A percentile compares a stretch with the other conserved stretches of the same genome.
Conservation (phyloP, 2,888 invertebrate species). For the Rhamphomyia laevipes region DNA sequence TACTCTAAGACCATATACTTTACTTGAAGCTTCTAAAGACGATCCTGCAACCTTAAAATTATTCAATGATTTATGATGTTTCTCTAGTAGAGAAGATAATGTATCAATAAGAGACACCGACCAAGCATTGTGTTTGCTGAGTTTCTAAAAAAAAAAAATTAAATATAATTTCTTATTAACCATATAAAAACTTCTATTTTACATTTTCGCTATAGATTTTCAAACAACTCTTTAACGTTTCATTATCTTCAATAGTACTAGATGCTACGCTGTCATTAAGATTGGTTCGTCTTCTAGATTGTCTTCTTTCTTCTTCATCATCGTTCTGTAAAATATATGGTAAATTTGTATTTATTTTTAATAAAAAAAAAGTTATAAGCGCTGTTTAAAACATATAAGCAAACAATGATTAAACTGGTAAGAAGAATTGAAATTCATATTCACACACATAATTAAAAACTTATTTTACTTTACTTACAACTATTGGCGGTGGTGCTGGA, state of each 20-base stretch:
- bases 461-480: constrained; percentile 7
- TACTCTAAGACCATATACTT: constrained; percentile 78
- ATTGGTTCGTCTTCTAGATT: constrained; percentile 31
- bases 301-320: constrained; percentile 48
- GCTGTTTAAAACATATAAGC: neutral
- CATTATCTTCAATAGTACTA: constrained; percentile 39
- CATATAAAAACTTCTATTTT: constrained; percentile 23
- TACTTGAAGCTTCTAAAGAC: constrained; percentile 77
- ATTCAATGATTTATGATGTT: constrained; percentile 57
- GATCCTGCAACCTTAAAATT: constrained; percentile 71
- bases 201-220: constrained; percentile 73
- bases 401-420: neutral
- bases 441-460: neutral
- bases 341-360: neutral
- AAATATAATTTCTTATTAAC: neutral
- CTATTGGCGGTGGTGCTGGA: constrained; percentile 8
- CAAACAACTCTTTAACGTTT: constrained; percentile 62
- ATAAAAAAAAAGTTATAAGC: neutral
- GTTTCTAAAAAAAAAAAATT: constrained; percentile 49
- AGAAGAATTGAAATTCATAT: neutral
- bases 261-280: constrained; percentile 16
- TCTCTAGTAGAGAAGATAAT: constrained; percentile 61
- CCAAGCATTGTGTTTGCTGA: constrained; percentile 83
- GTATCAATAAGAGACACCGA: constrained; percentile 76
- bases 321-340: constrained; percentile 35